Evolutionary conservation across 2,888 invertebrate genomes (phyloP).

Genomic region (Globia sparganii): DNA sequence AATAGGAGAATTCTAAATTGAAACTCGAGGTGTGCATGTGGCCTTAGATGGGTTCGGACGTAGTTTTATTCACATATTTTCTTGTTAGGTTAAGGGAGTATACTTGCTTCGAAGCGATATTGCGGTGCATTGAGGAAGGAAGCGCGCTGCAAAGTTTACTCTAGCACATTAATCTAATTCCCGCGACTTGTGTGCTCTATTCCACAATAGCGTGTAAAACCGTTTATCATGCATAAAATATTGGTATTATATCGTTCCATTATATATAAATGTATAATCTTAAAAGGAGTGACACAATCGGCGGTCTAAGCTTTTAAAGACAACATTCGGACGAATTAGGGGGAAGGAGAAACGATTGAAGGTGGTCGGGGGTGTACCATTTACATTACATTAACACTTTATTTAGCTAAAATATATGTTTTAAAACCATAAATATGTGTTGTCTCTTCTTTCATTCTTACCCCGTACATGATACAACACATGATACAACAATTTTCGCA

Average conservation of each 20-base stretch:
- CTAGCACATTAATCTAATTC: constrained; percentile 59
- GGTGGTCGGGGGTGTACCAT: background rate
- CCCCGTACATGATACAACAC: background rate
- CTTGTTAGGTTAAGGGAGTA: constrained; percentile 35
- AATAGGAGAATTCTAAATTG: constrained; percentile 57
- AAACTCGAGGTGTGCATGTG: constrained; percentile 42
- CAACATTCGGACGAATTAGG: background rate
- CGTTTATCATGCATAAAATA: constrained; percentile 33
- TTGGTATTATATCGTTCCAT: constrained; percentile 18
- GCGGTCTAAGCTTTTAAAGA: background rate
- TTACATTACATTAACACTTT: background rate
- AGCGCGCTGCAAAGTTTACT: constrained; percentile 50
- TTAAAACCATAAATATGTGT: background rate
- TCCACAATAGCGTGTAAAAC: constrained; percentile 33
- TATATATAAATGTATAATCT: background rate
- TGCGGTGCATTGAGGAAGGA: constrained; percentile 53
- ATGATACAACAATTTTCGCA: background rate
- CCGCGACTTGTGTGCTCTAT: constrained; percentile 42
- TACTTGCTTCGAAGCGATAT: constrained; percentile 49
- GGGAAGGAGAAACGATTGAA: background rate
- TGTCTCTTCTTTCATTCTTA: background rate
- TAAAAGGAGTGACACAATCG: background rate
- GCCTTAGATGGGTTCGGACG: constrained; percentile 9
- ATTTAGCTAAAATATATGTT: background rate
- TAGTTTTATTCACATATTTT: constrained; percentile 52